Base-by-base conservation (phyloP, 2,797 vertebrate species). In the Erpetoichthys calabaricus region DNA sequence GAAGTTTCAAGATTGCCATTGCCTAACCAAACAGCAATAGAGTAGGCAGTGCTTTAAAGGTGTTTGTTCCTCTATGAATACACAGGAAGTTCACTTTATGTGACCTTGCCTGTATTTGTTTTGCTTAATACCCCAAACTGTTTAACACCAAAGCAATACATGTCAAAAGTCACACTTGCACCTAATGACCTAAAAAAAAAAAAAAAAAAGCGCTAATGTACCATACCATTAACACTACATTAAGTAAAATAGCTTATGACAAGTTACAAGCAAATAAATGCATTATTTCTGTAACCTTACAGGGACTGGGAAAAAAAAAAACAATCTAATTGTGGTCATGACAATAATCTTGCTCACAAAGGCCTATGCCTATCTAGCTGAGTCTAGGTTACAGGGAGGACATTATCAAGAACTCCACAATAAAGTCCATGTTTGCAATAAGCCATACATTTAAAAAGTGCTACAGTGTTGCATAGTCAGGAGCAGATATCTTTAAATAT, bases 71-170 rank as follows among this genome's bases (percentile, higher is more conserved):
- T 25, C 63, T 47, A 51, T 56, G 54, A 67, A 72, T 63, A 70
- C 71, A 67, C 70, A 68, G 60, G 69, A 72, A 75, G 68, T 57
- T 59, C 62, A 71, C 63, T 70, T 61, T 75, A 65, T 72, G 71
- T 66, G 64, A 68, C 62, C 44, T 56, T 57, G 7, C 3, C 3
- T 73, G 64, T 69, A 67, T 70, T 65, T 63, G 63, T 73, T 78
- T 77, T 77, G 69, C 59, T 59, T 56, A 52, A 56, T 56, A 42
- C 45, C 45, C 58, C 53, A 53, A 53, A 3, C 7, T n/a, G 53
- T 54, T 53, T 25, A 5, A 9, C 8, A 51, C 5, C 44, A 54
- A 42, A 41, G 42, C 5, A 2, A 42, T 41, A 51, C 50, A 6
- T 5, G 9, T 54, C 4, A 42, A n/a, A 42, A 8, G 41, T 8